Percentiles rank a stretch among this genome's conserved stretches.
These are phyloP conservation scores for Rhineura floridana DNA, from an alignment of 2,113 vertebrate species.

Conservation along the genomic window DNA sequence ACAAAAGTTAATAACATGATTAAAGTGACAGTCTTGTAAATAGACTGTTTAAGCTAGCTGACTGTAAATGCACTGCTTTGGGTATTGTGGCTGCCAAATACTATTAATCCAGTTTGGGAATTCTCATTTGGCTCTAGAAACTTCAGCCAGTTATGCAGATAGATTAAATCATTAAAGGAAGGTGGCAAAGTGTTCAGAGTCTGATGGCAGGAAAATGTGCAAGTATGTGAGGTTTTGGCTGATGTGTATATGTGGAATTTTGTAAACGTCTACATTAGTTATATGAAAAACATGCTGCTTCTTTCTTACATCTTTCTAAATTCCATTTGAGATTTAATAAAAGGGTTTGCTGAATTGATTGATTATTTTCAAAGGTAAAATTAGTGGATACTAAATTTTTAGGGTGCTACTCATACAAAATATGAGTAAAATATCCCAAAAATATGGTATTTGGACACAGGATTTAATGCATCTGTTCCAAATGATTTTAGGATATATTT, in stretches of 20 bases:
- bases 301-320: constrained; percentile 22
- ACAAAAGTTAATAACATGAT: constrained; percentile 65
- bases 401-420: no score
- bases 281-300: constrained; percentile 17
- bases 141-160: constrained; percentile 27
- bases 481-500: no score
- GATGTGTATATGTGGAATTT: constrained; percentile 27
- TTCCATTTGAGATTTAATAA: not conserved
- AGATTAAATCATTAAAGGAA: not conserved
- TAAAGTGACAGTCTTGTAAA: constrained; percentile 65
- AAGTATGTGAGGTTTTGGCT: not conserved
- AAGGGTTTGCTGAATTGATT: not conserved
- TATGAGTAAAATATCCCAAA: no score
- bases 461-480: no score
- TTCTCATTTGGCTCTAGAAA: constrained; percentile 39
- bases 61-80: constrained; percentile 56
- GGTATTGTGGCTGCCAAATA: constrained; percentile 40
- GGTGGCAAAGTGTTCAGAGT: not conserved
- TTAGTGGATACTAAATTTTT: not conserved
- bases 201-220: not conserved
- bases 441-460: no score
- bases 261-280: constrained; percentile 29
- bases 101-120: constrained; percentile 60
- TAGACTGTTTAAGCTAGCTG: constrained; percentile 56
- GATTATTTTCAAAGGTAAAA: constrained; percentile 1